These are phyloP conservation scores for Rotaria sp. DNA, from an alignment of 2,888 invertebrate species.

Conservation along the genomic window DNA sequence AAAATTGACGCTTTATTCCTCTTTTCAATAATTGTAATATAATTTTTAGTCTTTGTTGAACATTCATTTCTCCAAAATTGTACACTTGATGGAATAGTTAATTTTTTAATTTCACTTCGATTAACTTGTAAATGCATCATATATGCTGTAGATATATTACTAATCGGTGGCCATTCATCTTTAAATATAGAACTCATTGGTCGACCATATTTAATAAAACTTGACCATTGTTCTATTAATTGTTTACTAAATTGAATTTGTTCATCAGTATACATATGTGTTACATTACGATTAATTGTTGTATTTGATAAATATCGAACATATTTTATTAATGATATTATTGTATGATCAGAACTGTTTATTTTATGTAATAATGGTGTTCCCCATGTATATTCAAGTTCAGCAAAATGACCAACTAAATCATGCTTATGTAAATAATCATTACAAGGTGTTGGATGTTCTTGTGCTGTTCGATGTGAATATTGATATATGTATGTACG, in stretches of 20 bases:
- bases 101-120: background rate
- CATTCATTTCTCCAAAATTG: slow-evolving; percentile 16
- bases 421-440: background rate
- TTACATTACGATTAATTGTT: no score
- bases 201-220: background rate
- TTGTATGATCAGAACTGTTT: background rate
- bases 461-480: slow-evolving; percentile 1
- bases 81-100: background rate
- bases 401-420: slow-evolving; percentile 13
- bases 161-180: background rate
- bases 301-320: background rate
- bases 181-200: background rate
- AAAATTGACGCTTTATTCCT: no score
- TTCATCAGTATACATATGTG: background rate
- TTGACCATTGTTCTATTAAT: slow-evolving; percentile 17
- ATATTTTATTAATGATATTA: background rate
- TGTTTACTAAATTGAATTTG: slow-evolving; percentile 5
- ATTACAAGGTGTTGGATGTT: slow-evolving; percentile 18
- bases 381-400: slow-evolving; percentile 27
- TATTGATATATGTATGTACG: background rate
- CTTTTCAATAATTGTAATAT: no score
- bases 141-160: background rate
- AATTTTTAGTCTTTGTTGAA: background rate
- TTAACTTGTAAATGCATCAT: slow-evolving; percentile 11
- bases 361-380: background rate